phyloP scores from a whole-genome alignment of 2,797 vertebrate genomes.

The Gymnoscopelus microlampas region DNA sequence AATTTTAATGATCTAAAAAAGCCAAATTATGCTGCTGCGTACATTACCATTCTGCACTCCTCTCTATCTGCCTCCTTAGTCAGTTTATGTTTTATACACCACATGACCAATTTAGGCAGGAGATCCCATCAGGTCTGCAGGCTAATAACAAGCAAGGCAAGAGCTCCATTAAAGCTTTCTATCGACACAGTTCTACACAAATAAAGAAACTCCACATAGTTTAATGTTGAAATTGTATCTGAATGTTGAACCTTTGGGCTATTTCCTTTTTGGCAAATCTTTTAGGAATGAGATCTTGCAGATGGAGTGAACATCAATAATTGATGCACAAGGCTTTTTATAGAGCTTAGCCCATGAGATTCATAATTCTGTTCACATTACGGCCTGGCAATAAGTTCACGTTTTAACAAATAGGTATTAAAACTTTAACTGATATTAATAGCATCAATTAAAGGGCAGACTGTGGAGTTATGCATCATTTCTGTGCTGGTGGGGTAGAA shows the following conservation, averaged over 20 bases:
- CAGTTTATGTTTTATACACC: constrained; percentile 57
- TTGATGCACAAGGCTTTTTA: constrained; percentile 81
- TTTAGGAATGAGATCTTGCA: constrained; percentile 71
- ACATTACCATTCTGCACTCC: constrained; percentile 25
- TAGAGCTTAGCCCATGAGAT: constrained; percentile 79
- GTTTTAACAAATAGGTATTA: constrained; percentile 85
- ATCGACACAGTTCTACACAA: constrained; percentile 54
- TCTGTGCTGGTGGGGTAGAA: constrained; percentile 65
- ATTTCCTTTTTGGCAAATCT: constrained; percentile 78
- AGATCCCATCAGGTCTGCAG: constrained; percentile 26
- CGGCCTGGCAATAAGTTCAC: constrained; percentile 71
- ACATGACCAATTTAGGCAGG: constrained; percentile 36
- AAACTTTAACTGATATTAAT: constrained; percentile 87
- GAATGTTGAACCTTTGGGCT: constrained; percentile 78
- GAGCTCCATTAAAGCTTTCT: constrained; percentile 24
- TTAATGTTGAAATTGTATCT: constrained; percentile 71
- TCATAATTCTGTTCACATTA: constrained; percentile 82
- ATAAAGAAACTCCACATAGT: constrained; percentile 51
- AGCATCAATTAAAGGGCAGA: constrained; percentile 78
- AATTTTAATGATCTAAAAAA: constrained; percentile 61
- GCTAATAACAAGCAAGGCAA: constrained; percentile 45
- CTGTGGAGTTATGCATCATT: constrained; percentile 75
- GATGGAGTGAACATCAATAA: constrained; percentile 83
- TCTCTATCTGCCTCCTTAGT: constrained; percentile 34
- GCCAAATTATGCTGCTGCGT: constrained; percentile 57